Conservation (phyloP, 1,140 invertebrate species). For the Cherax destructor region DNA sequence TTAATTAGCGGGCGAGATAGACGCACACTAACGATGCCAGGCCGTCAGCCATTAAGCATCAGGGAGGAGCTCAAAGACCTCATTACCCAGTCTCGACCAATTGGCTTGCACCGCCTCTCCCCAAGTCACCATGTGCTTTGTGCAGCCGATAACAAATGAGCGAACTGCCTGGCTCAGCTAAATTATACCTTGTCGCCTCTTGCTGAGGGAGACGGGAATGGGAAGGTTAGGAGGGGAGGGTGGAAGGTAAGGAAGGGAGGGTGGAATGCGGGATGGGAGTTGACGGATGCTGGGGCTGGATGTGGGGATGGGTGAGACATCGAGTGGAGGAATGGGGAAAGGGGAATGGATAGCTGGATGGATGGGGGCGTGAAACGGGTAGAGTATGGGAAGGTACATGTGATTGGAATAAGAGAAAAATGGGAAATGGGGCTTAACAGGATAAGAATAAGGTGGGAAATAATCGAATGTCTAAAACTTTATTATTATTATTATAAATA, state of each 20-base stretch:
- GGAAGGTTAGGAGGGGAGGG: neutral
- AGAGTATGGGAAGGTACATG: neutral
- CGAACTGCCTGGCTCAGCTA: neutral
- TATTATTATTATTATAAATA: too few species aligned
- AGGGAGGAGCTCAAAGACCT: neutral
- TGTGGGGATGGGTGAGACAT: neutral
- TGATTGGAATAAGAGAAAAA: too few species aligned
- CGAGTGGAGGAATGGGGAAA: too few species aligned
- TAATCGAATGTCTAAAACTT: too few species aligned
- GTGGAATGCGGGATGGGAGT: neutral
- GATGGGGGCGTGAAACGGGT: neutral
- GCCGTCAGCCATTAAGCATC: neutral
- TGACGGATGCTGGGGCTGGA: neutral
- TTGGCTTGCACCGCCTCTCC: neutral
- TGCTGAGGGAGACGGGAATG: neutral
- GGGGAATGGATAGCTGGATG: too few species aligned
- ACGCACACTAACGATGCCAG: neutral
- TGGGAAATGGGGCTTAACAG: too few species aligned
- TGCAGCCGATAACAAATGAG: neutral
- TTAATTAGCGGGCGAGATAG: neutral
- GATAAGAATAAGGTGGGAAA: too few species aligned
- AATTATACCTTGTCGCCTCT: neutral
- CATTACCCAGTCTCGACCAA: neutral
- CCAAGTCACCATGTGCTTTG: neutral
- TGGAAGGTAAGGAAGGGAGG: neutral